These are phyloP conservation scores for Siderastrea siderea DNA, from an alignment of 92 coral and sea anemone genomes.

Conservation along the genomic window DNA sequence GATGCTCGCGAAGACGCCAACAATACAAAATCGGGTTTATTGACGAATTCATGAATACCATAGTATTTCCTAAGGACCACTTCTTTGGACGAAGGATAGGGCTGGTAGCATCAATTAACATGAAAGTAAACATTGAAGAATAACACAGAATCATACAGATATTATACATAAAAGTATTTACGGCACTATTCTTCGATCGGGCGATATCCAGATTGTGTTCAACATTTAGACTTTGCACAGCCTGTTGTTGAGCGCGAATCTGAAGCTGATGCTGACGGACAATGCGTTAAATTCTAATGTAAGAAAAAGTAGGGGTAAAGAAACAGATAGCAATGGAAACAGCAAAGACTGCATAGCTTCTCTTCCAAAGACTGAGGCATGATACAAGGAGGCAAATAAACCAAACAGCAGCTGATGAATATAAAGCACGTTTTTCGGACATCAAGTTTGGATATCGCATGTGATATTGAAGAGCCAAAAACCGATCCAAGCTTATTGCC, in stretches of 20 bases:
- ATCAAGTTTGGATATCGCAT: constrained; percentile 12
- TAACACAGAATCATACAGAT: constrained; percentile 9
- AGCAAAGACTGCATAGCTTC: neutral
- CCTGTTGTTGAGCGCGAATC: constrained; percentile 4
- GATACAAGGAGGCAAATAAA: neutral
- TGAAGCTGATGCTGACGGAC: constrained; percentile 3
- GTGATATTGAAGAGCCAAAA: constrained; percentile 11
- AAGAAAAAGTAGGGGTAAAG: neutral
- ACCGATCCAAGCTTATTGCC: neutral
- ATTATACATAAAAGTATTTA: constrained; percentile 5
- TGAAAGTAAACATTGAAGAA: neutral
- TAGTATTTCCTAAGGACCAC: constrained; percentile 3
- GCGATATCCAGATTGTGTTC: neutral
- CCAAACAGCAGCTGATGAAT: neutral
- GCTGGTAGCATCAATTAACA: neutral
- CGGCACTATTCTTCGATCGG: neutral
- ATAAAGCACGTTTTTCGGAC: neutral
- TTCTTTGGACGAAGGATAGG: neutral
- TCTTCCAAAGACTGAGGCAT: neutral
- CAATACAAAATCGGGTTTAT: constrained; percentile 12
- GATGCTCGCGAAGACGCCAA: constrained; percentile 18
- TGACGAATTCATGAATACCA: constrained; percentile 26
- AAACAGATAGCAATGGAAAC: neutral
- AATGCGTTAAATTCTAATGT: constrained; percentile 7
- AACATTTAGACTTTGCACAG: neutral